Conservation (phyloP, 2,797 vertebrate species). For the Philypnodon macrostomus region DNA sequence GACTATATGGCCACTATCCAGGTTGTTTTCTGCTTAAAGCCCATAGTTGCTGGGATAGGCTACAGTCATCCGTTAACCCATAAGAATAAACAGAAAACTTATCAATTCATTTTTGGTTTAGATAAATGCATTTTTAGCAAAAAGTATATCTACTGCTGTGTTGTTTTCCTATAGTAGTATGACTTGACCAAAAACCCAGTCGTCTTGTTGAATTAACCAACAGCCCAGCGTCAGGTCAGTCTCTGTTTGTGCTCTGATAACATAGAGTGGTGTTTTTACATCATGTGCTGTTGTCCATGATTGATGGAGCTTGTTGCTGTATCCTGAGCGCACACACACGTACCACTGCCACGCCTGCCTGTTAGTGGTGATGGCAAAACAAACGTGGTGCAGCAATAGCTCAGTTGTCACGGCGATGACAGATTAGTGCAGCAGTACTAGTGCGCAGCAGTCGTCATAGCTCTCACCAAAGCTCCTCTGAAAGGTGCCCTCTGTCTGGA, state of each 20-base stretch:
- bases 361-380: constrained; percentile 70
- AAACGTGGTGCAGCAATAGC: constrained; percentile 74
- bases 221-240: constrained; percentile 24
- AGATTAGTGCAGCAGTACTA: constrained; percentile 69
- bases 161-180: constrained; percentile 3
- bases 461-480: constrained; percentile 58
- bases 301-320: constrained; percentile 53
- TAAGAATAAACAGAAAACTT: no score
- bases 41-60: no score
- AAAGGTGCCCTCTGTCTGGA: constrained; percentile 68
- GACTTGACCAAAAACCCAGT: constrained; percentile 1
- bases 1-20: no score
- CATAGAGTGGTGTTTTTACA: constrained; percentile 38
- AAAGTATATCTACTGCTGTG: not conserved
- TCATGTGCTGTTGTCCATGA: constrained; percentile 36
- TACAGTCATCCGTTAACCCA: no score
- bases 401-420: constrained; percentile 74
- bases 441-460: constrained; percentile 44
- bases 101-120: no score
- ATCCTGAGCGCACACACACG: constrained; percentile 49
- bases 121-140: no score
- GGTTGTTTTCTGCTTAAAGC: no score
- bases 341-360: constrained; percentile 48
- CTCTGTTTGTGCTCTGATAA: constrained; percentile 15
- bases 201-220: constrained; percentile 26